Evolutionary conservation across 2,888 invertebrate species (phyloP).

Genomic region (Galerucella pusilla): DNA sequence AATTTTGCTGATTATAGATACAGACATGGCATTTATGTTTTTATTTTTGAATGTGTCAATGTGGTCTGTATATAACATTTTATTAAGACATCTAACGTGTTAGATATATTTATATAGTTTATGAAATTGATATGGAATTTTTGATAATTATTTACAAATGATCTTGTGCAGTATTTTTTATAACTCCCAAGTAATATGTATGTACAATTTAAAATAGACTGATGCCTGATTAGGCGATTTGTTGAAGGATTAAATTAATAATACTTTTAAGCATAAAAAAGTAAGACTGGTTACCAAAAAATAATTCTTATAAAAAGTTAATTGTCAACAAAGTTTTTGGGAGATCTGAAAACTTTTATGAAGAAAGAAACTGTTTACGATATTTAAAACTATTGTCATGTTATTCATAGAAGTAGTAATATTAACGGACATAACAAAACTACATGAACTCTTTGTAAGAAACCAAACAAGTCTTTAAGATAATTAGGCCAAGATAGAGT

Average conservation of each 20-base stretch:
- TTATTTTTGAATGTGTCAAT: neutral
- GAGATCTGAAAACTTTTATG: neutral
- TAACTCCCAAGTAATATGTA: constrained; percentile 20
- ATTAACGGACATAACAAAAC: neutral
- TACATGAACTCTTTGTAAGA: neutral
- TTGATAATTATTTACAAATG: constrained; percentile 42
- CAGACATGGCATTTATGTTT: constrained; percentile 5
- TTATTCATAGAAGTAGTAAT: neutral
- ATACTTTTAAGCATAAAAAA: constrained; percentile 10
- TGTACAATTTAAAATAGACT: constrained; percentile 36
- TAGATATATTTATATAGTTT: constrained; percentile 52
- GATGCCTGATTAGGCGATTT: constrained; percentile 21
- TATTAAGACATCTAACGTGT: constrained; percentile 39
- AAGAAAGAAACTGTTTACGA: neutral
- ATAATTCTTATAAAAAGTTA: neutral
- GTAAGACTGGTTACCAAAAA: constrained; percentile 17
- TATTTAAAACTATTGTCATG: neutral
- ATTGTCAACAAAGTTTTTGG: neutral
- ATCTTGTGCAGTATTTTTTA: constrained; percentile 23
- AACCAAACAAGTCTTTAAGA: no score
- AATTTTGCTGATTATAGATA: neutral
- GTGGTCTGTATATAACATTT: constrained; percentile 35
- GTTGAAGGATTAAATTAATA: constrained; percentile 18
- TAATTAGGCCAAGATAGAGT: no score
- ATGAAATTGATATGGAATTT: constrained; percentile 51